Base-by-base conservation (phyloP, 2,113 vertebrate genomes). In the Cathartes aura region DNA sequence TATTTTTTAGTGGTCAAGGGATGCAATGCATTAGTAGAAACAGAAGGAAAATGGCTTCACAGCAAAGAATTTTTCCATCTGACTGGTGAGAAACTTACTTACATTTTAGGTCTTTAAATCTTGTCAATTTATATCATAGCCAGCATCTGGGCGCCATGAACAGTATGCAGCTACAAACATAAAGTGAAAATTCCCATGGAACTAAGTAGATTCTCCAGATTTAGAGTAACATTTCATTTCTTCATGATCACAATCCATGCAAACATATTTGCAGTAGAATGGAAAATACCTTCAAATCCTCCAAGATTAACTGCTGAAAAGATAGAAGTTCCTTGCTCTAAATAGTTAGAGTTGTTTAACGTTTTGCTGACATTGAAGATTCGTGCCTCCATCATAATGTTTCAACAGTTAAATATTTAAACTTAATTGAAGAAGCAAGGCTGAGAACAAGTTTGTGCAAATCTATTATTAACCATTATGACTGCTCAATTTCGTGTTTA, bases 391-490 rank as follows among this genome's bases (percentile, higher is more conserved):
- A 19, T 60, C 17, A 42, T 50, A 66, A 80, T 2, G 2, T 86
- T 93, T 79, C 18, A 60, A 38, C 24, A 75, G 40, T 59, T 81
- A 92, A 83, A 89, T 93, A 92, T 87, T 96, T 87, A 73, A 96
- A 89, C 52, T 86, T 92, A 93, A 91, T 76, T 15, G 6, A 79
- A 95, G 89, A 93, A 96, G 11, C 20, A 94, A 95, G 16, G 40
- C 53, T 93, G 42, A 85, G 34, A 86, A 82, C 4, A n/a, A 96
- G 80, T 64, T 80, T 87, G 32, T 90, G 48, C 36, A 90, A 96
- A 94, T 84, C 27, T 79, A 84, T 76, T 56, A 68, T 90, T 93
- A 87, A 64, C n/a, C 1, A 0, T 64, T 58, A 70, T 20, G 19
- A 87, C 22, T 55, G 24, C 23, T 73, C 47, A 72, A 32, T 94